These are phyloP conservation scores for Aphidius ervi DNA, from an alignment of 1,140 invertebrate genomes.

Conservation along the genomic window DNA sequence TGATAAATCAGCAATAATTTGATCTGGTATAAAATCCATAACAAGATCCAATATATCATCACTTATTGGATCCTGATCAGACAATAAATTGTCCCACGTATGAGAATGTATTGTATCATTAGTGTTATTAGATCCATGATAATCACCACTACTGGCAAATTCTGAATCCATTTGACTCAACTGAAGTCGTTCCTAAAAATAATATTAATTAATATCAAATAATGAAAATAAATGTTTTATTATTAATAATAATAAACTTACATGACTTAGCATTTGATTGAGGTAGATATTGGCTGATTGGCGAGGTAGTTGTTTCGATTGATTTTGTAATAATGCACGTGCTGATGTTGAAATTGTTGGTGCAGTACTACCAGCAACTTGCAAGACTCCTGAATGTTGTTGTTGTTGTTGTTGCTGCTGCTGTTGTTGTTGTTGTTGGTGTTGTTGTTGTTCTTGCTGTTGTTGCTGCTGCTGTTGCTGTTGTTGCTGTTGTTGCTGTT, in stretches of 20 bases:
- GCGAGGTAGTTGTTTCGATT: constrained; percentile 51
- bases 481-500: not conserved
- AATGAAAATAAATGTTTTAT: constrained; percentile 19
- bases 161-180: constrained; percentile 48
- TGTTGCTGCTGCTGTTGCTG: constrained; percentile 49
- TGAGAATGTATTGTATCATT: not conserved
- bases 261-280: constrained; percentile 52
- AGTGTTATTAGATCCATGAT: constrained; percentile 36
- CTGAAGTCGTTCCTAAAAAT: constrained; percentile 46
- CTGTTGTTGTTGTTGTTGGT: constrained; percentile 63
- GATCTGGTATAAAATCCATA: constrained; percentile 71
- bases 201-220: constrained; percentile 14
- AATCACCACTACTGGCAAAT: constrained; percentile 42
- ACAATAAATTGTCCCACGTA: constrained; percentile 51
- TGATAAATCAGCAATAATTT: constrained; percentile 42
- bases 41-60: constrained; percentile 81
- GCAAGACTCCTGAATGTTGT: constrained; percentile 45
- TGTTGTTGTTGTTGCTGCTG: constrained; percentile 31
- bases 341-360: constrained; percentile 46
- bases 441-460: constrained; percentile 52
- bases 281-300: constrained; percentile 59
- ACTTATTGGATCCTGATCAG: constrained; percentile 62
- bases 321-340: constrained; percentile 47
- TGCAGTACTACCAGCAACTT: constrained; percentile 42
- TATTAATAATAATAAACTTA: constrained; percentile 22